Percentiles rank a stretch among this genome's conserved stretches.
These are phyloP conservation scores for Hyles euphorbiae DNA, from an alignment of 1,140 invertebrate species.

Conservation along the genomic window DNA sequence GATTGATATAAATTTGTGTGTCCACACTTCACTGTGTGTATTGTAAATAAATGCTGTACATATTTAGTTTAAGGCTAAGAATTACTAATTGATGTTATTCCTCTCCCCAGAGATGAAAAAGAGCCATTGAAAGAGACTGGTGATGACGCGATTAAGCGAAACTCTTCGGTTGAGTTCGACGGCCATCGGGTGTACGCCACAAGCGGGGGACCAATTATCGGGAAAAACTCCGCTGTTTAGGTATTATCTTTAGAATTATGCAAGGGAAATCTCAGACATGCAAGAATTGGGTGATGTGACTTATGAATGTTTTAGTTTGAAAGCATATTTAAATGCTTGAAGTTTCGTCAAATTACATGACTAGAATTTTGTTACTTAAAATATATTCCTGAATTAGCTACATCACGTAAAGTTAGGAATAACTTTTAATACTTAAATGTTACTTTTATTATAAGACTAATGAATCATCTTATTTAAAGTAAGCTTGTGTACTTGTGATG, in stretches of 20 bases:
- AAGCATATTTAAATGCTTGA: no score
- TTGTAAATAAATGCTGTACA: constrained; percentile 25
- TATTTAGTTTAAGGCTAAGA: neutral
- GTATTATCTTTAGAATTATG: neutral
- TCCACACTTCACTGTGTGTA: neutral
- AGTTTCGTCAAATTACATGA: no score
- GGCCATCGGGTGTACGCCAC: constrained; percentile 86
- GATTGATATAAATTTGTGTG: no score
- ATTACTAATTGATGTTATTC: no score
- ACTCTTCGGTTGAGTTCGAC: constrained; percentile 87
- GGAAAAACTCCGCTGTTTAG: constrained; percentile 90
- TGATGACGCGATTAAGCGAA: constrained; percentile 81
- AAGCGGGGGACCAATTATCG: constrained; percentile 84
- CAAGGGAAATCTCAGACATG: neutral
- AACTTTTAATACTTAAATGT: neutral
- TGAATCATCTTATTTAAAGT: constrained; percentile 7
- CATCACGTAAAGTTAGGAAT: no score
- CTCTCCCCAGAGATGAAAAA: constrained; percentile 83
- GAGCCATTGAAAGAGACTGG: constrained; percentile 84
- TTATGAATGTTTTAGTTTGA: no score
- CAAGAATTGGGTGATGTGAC: no score
- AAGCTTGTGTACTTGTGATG: constrained; percentile 65
- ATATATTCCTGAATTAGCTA: no score
- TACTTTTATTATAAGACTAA: constrained; percentile 5
- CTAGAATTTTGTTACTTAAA: no score